Evolutionary conservation across 2,797 vertebrate genomes (phyloP).

Genomic region (Paguma larvata): DNA sequence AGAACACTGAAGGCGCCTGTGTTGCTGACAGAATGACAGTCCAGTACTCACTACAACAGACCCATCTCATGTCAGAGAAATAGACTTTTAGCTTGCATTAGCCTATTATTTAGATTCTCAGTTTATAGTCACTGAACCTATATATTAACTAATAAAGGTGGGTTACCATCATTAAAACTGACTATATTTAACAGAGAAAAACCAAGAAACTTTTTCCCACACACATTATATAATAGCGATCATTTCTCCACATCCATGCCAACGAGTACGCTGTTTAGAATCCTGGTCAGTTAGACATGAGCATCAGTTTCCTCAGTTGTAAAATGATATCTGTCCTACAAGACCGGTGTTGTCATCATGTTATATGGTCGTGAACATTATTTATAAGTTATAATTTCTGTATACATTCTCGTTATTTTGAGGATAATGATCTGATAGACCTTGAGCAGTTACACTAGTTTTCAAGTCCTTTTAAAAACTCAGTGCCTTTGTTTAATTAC

Average conservation of each 20-base stretch:
- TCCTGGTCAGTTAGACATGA: neutral
- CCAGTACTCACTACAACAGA: neutral
- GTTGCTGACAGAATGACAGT: neutral
- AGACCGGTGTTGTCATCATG: neutral
- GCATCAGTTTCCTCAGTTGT: neutral
- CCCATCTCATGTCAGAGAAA: neutral
- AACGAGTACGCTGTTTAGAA: neutral
- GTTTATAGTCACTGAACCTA: neutral
- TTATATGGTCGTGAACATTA: neutral
- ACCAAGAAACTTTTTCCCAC: neutral
- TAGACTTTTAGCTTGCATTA: neutral
- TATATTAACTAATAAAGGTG: neutral
- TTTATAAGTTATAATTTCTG: neutral
- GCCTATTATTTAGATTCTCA: neutral
- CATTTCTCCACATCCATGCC: neutral
- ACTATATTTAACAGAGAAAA: neutral
- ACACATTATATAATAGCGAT: neutral
- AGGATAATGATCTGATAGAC: neutral
- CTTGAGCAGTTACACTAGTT: neutral
- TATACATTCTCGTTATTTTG: constrained; percentile 26
- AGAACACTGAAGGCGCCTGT: neutral
- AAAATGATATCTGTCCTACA: neutral
- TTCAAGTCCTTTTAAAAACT: constrained; percentile 45
- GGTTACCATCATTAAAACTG: neutral
- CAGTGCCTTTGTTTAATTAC: neutral